These are phyloP conservation scores for Enteromius fasciolatus DNA, from an alignment of 2,797 vertebrate species.

Conservation along the genomic window DNA sequence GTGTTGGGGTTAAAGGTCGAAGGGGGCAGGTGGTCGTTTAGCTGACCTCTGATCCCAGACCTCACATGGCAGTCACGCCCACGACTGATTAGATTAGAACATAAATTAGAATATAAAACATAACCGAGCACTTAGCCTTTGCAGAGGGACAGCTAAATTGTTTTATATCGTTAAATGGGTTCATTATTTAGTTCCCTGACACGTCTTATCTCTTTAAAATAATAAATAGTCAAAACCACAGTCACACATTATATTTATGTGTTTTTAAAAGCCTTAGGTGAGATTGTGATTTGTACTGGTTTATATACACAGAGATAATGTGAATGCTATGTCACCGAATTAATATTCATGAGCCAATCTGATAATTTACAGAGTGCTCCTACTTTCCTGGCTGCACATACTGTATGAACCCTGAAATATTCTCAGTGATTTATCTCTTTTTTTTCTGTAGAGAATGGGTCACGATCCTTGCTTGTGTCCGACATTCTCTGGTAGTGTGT, in stretches of 20 bases:
- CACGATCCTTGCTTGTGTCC: background rate
- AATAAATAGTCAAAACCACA: background rate
- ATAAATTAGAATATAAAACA: conserved; percentile 1
- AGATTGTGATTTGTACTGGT: conserved; percentile 11
- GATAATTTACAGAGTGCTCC: background rate
- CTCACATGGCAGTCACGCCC: conserved; percentile 65
- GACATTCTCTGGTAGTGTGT: conserved; percentile 5
- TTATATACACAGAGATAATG: background rate
- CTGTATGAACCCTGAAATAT: background rate
- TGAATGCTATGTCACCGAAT: background rate
- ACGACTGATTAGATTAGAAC: conserved; percentile 65
- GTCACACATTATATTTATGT: background rate
- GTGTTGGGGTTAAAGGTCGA: conserved; percentile 65
- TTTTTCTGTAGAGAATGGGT: conserved; percentile 12
- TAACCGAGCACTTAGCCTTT: background rate
- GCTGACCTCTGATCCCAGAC: conserved; percentile 69
- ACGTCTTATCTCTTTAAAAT: background rate
- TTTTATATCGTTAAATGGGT: conserved; percentile 3
- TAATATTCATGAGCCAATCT: conserved; percentile 4
- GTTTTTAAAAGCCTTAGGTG: background rate
- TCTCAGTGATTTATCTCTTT: conserved; percentile 11
- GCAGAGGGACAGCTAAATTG: background rate
- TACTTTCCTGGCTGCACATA: background rate
- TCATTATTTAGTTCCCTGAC: conserved; percentile 15
- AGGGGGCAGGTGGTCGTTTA: conserved; percentile 73